Percentiles rank a stretch among this genome's conserved stretches.
Evolutionary conservation across 2,888 invertebrate genomes (phyloP).

Genomic region (Axea sp.): DNA sequence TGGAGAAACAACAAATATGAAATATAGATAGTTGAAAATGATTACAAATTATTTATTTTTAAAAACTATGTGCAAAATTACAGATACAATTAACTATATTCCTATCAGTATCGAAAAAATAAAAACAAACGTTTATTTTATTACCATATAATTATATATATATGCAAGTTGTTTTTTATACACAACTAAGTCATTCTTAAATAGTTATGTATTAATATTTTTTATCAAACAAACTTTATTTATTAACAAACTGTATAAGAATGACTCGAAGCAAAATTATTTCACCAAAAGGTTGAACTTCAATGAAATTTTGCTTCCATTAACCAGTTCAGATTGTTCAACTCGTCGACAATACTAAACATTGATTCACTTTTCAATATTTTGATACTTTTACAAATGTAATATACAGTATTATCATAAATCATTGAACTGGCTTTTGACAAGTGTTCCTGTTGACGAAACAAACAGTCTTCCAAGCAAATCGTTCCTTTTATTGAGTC

Average conservation of each 20-base stretch:
- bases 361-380: slow-evolving; percentile 14
- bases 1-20: too few species aligned
- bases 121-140: too few species aligned
- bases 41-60: too few species aligned
- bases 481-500: slow-evolving; percentile 18
- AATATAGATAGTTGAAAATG: too few species aligned
- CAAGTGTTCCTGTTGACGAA: slow-evolving; percentile 43
- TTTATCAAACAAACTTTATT: too few species aligned
- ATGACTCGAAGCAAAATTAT: not conserved
- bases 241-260: not conserved
- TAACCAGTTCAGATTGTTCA: not conserved
- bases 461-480: slow-evolving; percentile 44
- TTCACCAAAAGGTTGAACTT: not conserved
- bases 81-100: too few species aligned
- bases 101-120: too few species aligned
- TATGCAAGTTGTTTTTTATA: not conserved
- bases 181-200: slow-evolving; percentile 1
- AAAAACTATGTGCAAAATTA: too few species aligned
- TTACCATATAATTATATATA: not conserved
- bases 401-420: slow-evolving; percentile 4
- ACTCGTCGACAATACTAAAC: slow-evolving; percentile 11
- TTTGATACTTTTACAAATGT: slow-evolving; percentile 15
- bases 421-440: slow-evolving; percentile 22
- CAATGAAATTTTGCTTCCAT: slow-evolving; percentile 24
- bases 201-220: not conserved